Evolutionary conservation across 2,888 invertebrate genomes (phyloP).

Genomic region (Melipona bicolor): DNA sequence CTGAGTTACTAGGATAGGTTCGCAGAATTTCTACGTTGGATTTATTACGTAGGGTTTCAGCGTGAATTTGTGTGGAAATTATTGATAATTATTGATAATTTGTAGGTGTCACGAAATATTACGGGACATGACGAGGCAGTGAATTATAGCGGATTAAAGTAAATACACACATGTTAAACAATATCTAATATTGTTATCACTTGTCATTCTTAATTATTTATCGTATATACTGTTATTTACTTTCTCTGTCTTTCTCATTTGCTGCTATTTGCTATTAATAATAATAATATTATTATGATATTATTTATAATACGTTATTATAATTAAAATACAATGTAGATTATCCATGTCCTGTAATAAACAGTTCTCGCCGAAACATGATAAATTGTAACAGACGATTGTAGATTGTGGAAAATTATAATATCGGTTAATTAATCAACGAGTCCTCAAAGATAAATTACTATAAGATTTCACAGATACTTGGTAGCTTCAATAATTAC

Average conservation of each 20-base stretch:
- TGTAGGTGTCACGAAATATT: too few species aligned
- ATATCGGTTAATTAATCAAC: neutral
- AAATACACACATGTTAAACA: neutral
- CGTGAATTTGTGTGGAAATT: neutral
- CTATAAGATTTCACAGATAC: neutral
- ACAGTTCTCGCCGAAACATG: neutral
- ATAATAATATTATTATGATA: neutral
- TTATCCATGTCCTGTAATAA: neutral
- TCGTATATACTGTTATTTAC: neutral
- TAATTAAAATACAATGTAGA: neutral
- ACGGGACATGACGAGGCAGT: neutral
- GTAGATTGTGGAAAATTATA: neutral
- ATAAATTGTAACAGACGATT: neutral
- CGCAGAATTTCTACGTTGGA: neutral
- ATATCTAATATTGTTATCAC: neutral
- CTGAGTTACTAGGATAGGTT: neutral
- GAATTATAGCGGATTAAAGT: neutral
- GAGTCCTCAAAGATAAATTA: neutral
- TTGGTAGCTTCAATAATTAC: neutral
- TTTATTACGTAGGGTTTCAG: neutral
- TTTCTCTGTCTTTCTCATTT: neutral
- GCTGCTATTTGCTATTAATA: neutral
- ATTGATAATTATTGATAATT: neutral
- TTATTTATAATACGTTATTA: neutral
- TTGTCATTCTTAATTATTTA: neutral